These are phyloP conservation scores for Pachyseris speciosa DNA, from an alignment of 64 coral and sea anemone species.

Conservation along the genomic window DNA sequence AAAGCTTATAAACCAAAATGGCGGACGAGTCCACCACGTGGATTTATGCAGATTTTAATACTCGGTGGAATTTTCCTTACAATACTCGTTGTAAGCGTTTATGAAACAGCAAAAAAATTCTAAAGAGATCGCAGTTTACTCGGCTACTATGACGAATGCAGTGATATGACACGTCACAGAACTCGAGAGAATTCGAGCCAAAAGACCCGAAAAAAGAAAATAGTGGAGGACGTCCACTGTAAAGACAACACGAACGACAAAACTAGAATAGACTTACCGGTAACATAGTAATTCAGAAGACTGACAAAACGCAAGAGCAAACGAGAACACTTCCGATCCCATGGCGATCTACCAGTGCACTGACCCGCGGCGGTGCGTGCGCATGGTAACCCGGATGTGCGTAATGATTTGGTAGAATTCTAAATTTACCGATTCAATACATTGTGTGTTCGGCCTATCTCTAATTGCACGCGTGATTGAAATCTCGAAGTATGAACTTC, in stretches of 20 bases:
- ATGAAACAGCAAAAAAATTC: not conserved
- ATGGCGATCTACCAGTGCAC: slow-evolving; percentile 18
- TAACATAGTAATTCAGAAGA: not conserved
- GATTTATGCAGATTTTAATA: not conserved
- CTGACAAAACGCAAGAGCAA: not conserved
- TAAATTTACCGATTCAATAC: too few species aligned
- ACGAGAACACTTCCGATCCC: not conserved
- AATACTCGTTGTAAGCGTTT: not conserved
- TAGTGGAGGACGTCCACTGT: not conserved
- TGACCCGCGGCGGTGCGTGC: slow-evolving; percentile 36
- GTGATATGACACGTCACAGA: not conserved
- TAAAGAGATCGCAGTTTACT: not conserved
- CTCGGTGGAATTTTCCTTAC: not conserved
- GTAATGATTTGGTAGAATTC: slow-evolving; percentile 61
- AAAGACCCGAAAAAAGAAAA: not conserved
- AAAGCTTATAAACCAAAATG: not conserved
- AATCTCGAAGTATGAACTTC: too few species aligned
- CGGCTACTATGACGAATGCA: not conserved
- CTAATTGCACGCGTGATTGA: too few species aligned
- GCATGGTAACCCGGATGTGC: slow-evolving; percentile 26
- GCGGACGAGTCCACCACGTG: not conserved
- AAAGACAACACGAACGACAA: not conserved
- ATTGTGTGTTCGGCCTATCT: too few species aligned
- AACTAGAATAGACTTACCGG: not conserved
- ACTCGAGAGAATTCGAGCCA: not conserved